Evolutionary conservation across 2,888 invertebrate species (phyloP), one percentile per base, ranked within the genome.

Genomic region (Cheilosia soror): DNA sequence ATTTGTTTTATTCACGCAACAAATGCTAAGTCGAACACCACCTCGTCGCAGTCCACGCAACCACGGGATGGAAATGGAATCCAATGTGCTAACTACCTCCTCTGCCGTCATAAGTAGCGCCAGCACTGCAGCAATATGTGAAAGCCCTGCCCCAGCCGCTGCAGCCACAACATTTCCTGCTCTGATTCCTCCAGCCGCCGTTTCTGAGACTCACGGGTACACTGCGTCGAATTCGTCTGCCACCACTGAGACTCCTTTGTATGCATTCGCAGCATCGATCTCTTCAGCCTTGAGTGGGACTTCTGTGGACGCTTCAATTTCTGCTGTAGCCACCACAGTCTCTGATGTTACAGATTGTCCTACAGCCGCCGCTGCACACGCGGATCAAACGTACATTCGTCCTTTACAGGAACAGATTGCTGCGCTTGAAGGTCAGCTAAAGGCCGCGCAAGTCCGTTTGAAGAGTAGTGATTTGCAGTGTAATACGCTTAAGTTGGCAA

Each of bases 1-100:
- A 25, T 31, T 68, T 29, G n/a, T n/a, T n/a, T n/a, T n/a, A n/a
- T n/a, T n/a, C n/a, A n/a, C n/a, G n/a, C n/a, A n/a, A n/a, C n/a
- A n/a, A n/a, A n/a, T n/a, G n/a, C 11, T 69, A 31, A 69, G 42
- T 20, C 68, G 57, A 1, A 69, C 57, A 25, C 68, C 68, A 31
- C 44, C 68, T 31, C 68, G 42, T 40, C 68, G 42, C 29, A 57
- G 55, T 42, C 42, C 55, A 33, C 29, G 55, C 1, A 69, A 69
- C 33, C 27, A 57, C 31, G 42, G 15, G 42, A 57, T 69, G 57
- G 57, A 69, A 27, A 5, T 25, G 15, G 33, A 20, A 68, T 37
- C 66, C 51, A 20, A 20, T 20, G 20, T 20, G 20, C 20, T 20
- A 20, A 20, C 20, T 20, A 20, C 20, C 20, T 20, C 20, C 20